phyloP scores from a whole-genome alignment of 2,113 vertebrate genomes.

The Tachysurus vachellii region DNA sequence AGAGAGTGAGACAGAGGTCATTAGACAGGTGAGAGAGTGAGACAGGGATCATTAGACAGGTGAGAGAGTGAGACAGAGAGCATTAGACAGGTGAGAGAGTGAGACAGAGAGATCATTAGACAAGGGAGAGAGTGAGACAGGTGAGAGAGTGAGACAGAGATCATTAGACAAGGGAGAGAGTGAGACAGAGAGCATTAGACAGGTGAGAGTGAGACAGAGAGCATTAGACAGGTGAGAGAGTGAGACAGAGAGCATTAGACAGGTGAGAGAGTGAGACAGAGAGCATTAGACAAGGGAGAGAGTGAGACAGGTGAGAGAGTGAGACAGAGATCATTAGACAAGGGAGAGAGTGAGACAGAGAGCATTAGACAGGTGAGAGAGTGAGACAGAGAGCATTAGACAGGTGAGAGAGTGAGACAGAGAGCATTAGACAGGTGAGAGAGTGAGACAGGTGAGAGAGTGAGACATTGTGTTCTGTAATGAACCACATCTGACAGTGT shows the following conservation, averaged over 20 bases:
- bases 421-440: neutral
- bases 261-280: neutral
- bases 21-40: neutral
- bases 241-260: neutral
- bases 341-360: neutral
- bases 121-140: too few relatives aligned
- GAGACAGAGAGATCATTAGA: neutral
- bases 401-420: neutral
- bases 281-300: too few relatives aligned
- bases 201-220: neutral
- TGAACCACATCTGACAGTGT: neutral
- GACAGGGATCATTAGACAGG: neutral
- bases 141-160: neutral
- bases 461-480: neutral
- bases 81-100: too few relatives aligned
- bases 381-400: neutral
- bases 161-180: too few relatives aligned
- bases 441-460: neutral
- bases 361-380: too few relatives aligned
- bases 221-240: too few relatives aligned
- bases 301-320: too few relatives aligned
- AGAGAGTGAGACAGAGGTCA: neutral
- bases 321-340: neutral
- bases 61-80: neutral
- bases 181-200: neutral